phyloP scores from a whole-genome alignment of 2,113 vertebrate genomes.

The Riparia riparia region DNA sequence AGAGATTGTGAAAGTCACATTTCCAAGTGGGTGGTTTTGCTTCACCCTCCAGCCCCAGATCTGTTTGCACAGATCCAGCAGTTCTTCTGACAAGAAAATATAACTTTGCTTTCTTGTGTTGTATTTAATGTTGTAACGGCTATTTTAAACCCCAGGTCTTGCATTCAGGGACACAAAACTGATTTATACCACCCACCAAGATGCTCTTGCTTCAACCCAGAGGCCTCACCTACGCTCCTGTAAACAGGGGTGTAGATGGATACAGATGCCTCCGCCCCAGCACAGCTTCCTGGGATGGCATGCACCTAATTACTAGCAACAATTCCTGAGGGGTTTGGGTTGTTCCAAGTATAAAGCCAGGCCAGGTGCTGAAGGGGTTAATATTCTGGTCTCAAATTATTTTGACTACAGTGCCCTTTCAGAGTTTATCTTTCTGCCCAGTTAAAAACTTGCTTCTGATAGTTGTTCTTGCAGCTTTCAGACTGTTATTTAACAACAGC shows the following conservation, averaged over 20 bases:
- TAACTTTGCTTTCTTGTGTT: not conserved
- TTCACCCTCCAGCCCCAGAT: not conserved
- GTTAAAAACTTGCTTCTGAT: not conserved
- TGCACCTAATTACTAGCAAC: not conserved
- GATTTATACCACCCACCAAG: not conserved
- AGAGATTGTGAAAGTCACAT: not conserved
- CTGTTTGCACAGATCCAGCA: not conserved
- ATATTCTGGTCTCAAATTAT: not conserved
- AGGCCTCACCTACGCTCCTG: not conserved
- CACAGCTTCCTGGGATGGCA: not conserved
- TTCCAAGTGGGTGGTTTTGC: not conserved
- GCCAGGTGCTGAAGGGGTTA: not conserved
- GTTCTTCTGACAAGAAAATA: not conserved
- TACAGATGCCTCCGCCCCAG: not conserved
- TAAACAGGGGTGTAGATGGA: slow-evolving; percentile 54
- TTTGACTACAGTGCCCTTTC: not conserved
- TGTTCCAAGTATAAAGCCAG: not conserved
- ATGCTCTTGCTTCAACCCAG: not conserved
- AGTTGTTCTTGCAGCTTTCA: not conserved
- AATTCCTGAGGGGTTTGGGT: not conserved
- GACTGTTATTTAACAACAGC: not conserved
- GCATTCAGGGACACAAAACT: not conserved
- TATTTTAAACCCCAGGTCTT: not conserved
- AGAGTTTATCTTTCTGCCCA: not conserved
- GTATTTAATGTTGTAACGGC: not conserved